A percentile compares a stretch with the other conserved stretches of the same genome.
These are phyloP conservation scores for Macrobrachium rosenbergii DNA, from an alignment of 1,140 invertebrate genomes.

Conservation along the genomic window DNA sequence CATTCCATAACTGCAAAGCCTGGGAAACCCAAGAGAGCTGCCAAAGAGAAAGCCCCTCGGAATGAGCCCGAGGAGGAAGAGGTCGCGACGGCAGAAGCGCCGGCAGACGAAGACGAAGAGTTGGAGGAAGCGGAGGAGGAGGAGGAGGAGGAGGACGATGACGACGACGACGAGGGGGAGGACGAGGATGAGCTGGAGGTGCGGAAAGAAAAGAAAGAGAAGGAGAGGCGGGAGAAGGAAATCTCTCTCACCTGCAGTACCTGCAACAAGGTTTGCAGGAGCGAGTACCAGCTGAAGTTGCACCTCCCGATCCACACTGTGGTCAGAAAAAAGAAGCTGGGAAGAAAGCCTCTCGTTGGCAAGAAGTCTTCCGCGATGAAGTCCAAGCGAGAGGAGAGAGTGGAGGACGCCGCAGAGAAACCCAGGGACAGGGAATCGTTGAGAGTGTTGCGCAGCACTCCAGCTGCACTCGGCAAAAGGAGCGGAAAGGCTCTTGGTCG, in stretches of 20 bases:
- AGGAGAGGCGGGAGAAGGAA: constrained; percentile 35
- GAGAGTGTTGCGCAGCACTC: constrained; percentile 36
- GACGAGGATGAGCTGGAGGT: constrained; percentile 33
- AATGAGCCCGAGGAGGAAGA: constrained; percentile 13
- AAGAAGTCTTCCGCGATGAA: constrained; percentile 38
- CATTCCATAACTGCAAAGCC: constrained; percentile 43
- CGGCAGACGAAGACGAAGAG: not conserved
- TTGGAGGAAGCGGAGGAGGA: not conserved
- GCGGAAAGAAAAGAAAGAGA: constrained; percentile 37
- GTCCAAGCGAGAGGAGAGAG: not conserved
- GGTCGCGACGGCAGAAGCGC: not conserved
- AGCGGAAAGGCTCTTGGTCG: no score
- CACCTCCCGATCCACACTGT: constrained; percentile 49
- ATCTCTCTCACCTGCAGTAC: constrained; percentile 53
- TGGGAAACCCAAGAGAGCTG: constrained; percentile 26
- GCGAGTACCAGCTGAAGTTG: constrained; percentile 56
- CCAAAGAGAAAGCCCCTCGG: constrained; percentile 19
- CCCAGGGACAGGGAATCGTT: not conserved
- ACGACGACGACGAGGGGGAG: constrained; percentile 1
- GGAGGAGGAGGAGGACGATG: constrained; percentile 8
- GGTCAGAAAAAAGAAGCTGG: constrained; percentile 9
- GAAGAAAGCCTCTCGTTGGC: constrained; percentile 20
- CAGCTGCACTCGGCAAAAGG: not conserved
- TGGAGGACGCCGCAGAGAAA: constrained; percentile 2
- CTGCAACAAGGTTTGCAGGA: constrained; percentile 60